A percentile compares a stretch with the other conserved stretches of the same genome.
Conservation (phyloP, 2,113 vertebrate species). For the Cyanoderma ruficeps region DNA sequence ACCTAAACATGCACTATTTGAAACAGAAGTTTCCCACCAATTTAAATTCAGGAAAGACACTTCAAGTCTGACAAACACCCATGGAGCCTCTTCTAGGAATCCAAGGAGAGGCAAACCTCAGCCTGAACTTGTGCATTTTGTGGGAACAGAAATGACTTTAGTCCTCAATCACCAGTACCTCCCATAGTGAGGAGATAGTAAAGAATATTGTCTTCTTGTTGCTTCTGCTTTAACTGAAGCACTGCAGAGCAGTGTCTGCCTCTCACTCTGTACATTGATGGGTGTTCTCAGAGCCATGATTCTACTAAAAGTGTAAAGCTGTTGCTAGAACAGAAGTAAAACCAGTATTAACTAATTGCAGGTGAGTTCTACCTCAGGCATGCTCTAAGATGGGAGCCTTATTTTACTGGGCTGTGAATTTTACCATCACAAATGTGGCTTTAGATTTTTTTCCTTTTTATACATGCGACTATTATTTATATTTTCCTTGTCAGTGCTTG, state of each 20-base stretch:
- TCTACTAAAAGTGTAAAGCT: background rate
- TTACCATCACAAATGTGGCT: background rate
- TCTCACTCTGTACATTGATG: background rate
- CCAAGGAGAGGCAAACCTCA: background rate
- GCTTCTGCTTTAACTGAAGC: background rate
- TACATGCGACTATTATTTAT: constrained; percentile 21
- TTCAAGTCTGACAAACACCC: background rate
- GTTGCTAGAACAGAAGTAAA: background rate
- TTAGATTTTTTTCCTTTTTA: background rate
- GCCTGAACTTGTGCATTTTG: background rate
- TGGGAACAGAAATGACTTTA: background rate
- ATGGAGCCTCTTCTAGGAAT: background rate
- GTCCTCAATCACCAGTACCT: background rate
- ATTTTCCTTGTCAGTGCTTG: background rate
- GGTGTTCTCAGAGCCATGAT: background rate
- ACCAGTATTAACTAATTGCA: background rate
- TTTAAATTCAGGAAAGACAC: background rate
- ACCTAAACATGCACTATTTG: background rate
- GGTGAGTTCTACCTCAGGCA: background rate
- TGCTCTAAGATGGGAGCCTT: background rate
- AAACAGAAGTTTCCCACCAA: background rate
- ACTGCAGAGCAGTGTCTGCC: background rate
- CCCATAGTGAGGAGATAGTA: background rate
- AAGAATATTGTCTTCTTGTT: background rate
- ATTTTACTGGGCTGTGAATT: background rate